phyloP scores from a whole-genome alignment of 2,797 vertebrate species.

The Toxotes lorentzi region DNA sequence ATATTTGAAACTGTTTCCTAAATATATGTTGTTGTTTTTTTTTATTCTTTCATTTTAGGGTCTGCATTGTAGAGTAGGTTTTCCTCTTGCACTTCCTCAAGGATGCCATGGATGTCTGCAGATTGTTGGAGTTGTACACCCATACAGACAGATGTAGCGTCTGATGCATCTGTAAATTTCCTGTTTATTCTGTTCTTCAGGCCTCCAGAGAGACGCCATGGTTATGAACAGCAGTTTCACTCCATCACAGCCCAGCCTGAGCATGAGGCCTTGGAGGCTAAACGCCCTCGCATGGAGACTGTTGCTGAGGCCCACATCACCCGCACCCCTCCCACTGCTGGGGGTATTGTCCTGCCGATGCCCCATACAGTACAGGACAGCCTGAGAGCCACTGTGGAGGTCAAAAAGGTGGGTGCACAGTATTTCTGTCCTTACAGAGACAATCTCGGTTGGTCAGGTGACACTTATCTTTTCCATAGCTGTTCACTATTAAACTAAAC shows the following conservation, averaged over 20 bases:
- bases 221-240: conserved; percentile 94
- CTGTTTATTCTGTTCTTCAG: conserved; percentile 76
- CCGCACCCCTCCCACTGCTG: conserved; percentile 83
- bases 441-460: neutral
- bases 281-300: conserved; percentile 95
- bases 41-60: neutral
- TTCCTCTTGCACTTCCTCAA: neutral
- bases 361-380: conserved; percentile 91
- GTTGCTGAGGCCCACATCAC: conserved; percentile 91
- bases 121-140: conserved; percentile 12
- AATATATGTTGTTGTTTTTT: neutral
- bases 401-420: conserved; percentile 87
- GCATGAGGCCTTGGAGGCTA: conserved; percentile 92
- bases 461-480: neutral
- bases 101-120: neutral
- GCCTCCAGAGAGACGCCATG: conserved; percentile 96
- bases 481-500: neutral
- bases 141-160: neutral
- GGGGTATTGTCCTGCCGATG: conserved; percentile 89
- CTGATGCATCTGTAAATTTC: conserved; percentile 26
- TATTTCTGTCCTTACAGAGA: neutral
- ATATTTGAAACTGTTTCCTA: neutral
- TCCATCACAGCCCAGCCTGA: conserved; percentile 88
- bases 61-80: neutral
- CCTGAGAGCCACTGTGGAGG: conserved; percentile 88